These are phyloP conservation scores for Pocillopora damicornis DNA, from an alignment of 64 coral and sea anemone genomes.

Conservation along the genomic window DNA sequence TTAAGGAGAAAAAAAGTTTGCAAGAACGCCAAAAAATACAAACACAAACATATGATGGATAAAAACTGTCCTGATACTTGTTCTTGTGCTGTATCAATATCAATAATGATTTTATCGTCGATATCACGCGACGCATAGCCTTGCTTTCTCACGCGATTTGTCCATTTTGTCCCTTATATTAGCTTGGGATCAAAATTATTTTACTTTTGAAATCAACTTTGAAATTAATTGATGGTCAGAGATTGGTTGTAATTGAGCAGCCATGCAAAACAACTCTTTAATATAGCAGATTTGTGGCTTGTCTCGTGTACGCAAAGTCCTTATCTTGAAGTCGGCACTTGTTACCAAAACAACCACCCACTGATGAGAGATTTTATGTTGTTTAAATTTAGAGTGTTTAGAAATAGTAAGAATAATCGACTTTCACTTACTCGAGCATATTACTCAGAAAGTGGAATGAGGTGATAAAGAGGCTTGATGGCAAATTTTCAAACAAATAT, in stretches of 20 bases:
- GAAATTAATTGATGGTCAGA: neutral
- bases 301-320: neutral
- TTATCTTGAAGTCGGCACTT: neutral
- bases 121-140: too few relatives aligned
- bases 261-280: neutral
- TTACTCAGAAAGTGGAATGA: too few relatives aligned
- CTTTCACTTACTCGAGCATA: too few relatives aligned
- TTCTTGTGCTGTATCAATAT: too few relatives aligned
- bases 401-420: too few relatives aligned
- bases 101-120: too few relatives aligned
- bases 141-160: neutral
- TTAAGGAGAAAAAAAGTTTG: too few relatives aligned
- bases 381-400: neutral
- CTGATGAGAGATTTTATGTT: neutral
- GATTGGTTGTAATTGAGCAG: neutral
- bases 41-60: too few relatives aligned
- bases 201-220: neutral
- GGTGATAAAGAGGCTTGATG: too few relatives aligned
- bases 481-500: too few relatives aligned
- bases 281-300: neutral
- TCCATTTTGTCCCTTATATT: neutral
- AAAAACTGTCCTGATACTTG: too few relatives aligned
- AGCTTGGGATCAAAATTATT: neutral
- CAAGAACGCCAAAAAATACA: too few relatives aligned
- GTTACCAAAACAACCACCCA: neutral